Conservation (phyloP, 1,140 invertebrate species). For the Hylyphantes graminicola region DNA sequence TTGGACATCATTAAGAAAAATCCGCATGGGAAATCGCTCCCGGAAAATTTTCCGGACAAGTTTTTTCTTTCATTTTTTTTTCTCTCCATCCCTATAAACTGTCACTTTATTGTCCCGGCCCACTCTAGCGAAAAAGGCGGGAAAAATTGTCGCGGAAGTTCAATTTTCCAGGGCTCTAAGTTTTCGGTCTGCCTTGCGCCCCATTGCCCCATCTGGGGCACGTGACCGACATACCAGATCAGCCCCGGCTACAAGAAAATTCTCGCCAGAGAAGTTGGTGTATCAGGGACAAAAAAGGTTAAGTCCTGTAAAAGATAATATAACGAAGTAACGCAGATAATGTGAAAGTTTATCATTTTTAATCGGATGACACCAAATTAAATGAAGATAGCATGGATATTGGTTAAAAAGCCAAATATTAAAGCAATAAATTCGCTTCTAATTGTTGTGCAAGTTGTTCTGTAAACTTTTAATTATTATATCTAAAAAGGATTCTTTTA, state of each 20-base stretch:
- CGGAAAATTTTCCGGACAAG: not conserved
- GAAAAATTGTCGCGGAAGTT: constrained; percentile 59
- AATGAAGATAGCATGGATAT: too few relatives aligned
- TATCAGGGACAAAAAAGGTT: too few relatives aligned
- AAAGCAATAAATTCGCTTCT: too few relatives aligned
- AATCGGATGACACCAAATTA: too few relatives aligned
- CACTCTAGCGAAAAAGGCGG: constrained; percentile 44
- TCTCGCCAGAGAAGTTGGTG: too few relatives aligned
- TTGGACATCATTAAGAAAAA: constrained; percentile 43
- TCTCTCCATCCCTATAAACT: constrained; percentile 37
- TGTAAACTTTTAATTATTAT: too few relatives aligned
- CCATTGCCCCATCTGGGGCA: constrained; percentile 54
- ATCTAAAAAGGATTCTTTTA: too few relatives aligned
- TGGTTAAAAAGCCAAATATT: too few relatives aligned
- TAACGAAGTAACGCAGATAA: too few relatives aligned
- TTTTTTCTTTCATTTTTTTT: constrained; percentile 30
- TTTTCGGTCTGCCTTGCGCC: constrained; percentile 49
- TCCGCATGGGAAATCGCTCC: constrained; percentile 35
- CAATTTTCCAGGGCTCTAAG: constrained; percentile 60
- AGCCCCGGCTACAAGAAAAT: constrained; percentile 21
- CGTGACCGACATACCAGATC: constrained; percentile 49
- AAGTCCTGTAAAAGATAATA: too few relatives aligned
- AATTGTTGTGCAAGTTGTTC: too few relatives aligned
- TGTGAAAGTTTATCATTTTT: too few relatives aligned
- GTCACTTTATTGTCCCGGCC: constrained; percentile 59